Base-by-base conservation (phyloP, 2,888 invertebrate species). In the Cerceris ruficornis region DNA sequence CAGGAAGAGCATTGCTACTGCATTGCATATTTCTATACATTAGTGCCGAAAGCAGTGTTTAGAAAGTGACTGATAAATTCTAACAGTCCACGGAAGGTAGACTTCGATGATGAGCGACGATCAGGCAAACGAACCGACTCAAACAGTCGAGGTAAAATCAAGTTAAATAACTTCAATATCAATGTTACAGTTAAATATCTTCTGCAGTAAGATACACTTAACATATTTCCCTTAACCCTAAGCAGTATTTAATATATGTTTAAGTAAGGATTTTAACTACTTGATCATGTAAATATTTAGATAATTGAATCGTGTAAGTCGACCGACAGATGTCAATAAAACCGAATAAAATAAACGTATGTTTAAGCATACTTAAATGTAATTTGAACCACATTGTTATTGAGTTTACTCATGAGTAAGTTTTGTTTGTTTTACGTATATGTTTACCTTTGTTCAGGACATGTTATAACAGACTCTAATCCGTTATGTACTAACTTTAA, bases 71-170 rank as follows among this genome's bases (percentile, higher is more conserved):
- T 69, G 68, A 52, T 43, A 28, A 55, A 69, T 58, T 52, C n/a
- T 54, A 9, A 52, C 59, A 69, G 52, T 60, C 61, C 50, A 61
- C 55, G 59, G 55, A 57, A 57, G 70, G 65, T 58, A 78, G 61
- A 41, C 17, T 73, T 74, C 74, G 66, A 90, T 77, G 68, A 92
- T 92, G 92, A 92, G 90, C 72, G 89, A 91, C 81, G 88, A 91
- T 79, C 88, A 88, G 81, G 85, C 77, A 68, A 89, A 86, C 42
- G 90, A 91, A 61, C 71, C 87, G 7, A 83, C 85, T 50, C 88
- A 89, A 80, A 84, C 87, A 17, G 83, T 77, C 42, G 91, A 92
- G 87, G 91, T 88, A 82, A 85, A 61, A 54, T 59, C 5, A 68
- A 14, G 9, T 55, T 54, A 54, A 17, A 46, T 9, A 11, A 50